Conservation (phyloP, 2,888 invertebrate genomes). For the Unio delphinus region DNA sequence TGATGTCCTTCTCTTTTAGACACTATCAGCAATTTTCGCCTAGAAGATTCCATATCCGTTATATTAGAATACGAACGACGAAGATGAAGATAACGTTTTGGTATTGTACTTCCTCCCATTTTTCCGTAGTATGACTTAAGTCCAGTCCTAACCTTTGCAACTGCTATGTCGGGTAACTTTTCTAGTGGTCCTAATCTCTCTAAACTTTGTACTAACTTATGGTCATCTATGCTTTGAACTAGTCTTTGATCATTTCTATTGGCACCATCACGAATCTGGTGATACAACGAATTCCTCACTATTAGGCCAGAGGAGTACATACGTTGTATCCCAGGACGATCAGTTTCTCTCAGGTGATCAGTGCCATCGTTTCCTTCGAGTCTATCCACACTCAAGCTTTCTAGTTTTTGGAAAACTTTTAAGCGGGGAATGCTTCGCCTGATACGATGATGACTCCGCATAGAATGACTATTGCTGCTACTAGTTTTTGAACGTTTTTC, state of each 20-base stretch:
- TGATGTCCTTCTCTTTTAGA: slow-evolving; percentile 12
- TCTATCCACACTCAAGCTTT: too few relatives aligned
- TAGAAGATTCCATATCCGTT: slow-evolving; percentile 6
- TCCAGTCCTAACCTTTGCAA: slow-evolving; percentile 6
- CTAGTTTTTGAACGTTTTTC: too few relatives aligned
- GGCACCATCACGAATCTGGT: slow-evolving; percentile 16
- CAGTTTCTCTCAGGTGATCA: too few relatives aligned
- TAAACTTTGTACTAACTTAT: slow-evolving; percentile 23
- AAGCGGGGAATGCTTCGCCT: too few relatives aligned
- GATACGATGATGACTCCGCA: too few relatives aligned
- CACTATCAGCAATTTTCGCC: slow-evolving; percentile 18
- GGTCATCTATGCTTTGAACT: slow-evolving; percentile 11
- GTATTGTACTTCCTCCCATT: slow-evolving; percentile 6
- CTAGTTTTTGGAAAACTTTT: too few relatives aligned
- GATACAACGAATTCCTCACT: slow-evolving; percentile 29
- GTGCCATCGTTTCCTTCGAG: too few relatives aligned
- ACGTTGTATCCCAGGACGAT: slow-evolving; percentile 19
- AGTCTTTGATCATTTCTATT: slow-evolving; percentile 10
- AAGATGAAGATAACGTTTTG: slow-evolving; percentile 12
- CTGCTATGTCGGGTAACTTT: slow-evolving; percentile 26
- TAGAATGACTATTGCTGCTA: too few relatives aligned
- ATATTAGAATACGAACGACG: slow-evolving; percentile 21
- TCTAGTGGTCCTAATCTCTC: slow-evolving; percentile 32
- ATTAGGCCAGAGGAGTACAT: slow-evolving; percentile 32
- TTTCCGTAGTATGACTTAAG: slow-evolving; percentile 22